These are phyloP conservation scores for Hipposideros armiger DNA, from an alignment of 2,113 vertebrate genomes.

Conservation along the genomic window DNA sequence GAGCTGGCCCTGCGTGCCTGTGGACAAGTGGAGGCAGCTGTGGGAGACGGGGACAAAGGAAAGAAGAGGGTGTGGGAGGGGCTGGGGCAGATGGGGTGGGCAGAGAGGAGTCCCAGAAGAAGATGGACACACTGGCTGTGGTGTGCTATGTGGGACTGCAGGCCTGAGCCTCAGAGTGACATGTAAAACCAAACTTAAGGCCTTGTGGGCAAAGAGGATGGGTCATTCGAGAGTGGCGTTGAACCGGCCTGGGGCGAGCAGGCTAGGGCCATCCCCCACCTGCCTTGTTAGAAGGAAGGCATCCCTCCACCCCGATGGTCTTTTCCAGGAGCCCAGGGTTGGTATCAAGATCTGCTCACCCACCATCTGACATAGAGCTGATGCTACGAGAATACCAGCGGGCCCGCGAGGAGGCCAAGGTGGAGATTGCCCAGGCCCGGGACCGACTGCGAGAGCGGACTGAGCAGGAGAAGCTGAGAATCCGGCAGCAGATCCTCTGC, in stretches of 20 bases:
- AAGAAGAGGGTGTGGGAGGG: not conserved
- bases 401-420: constrained; percentile 94
- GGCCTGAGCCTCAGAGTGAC: not conserved
- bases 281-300: not conserved
- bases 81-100: not conserved
- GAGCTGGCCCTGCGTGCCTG: not conserved
- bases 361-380: constrained; percentile 93
- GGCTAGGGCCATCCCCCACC: not conserved
- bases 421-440: constrained; percentile 93
- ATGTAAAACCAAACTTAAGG: not conserved
- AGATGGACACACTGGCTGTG: not conserved
- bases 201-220: not conserved
- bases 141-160: not conserved
- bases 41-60: not conserved
- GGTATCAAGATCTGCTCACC: constrained; percentile 82
- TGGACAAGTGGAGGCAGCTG: not conserved
- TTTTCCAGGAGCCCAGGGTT: constrained; percentile 87
- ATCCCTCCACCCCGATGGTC: not conserved
- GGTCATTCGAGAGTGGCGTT: not conserved
- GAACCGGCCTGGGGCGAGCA: not conserved
- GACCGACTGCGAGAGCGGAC: constrained; percentile 92
- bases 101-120: not conserved
- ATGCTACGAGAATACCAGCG: constrained; percentile 92
- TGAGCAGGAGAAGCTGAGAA: constrained; percentile 93
- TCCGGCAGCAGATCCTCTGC: constrained; percentile 90